phyloP scores from a whole-genome alignment of 2,888 invertebrate genomes.

The Noctua janthina region DNA sequence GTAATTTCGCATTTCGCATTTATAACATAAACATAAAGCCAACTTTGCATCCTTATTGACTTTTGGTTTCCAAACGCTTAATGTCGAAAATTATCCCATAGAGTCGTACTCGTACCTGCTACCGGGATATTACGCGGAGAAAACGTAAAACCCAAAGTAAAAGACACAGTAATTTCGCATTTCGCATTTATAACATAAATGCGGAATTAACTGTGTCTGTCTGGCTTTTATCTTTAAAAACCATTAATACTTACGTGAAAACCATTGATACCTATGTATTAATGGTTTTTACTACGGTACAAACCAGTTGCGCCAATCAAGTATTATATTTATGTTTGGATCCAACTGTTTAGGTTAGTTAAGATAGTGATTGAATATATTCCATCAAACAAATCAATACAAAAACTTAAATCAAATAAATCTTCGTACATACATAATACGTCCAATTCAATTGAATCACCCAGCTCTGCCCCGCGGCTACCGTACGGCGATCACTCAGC shows the following conservation, averaged over 20 bases:
- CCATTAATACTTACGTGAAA: not conserved
- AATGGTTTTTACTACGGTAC: not conserved
- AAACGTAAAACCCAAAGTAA: not conserved
- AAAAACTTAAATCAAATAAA: slow-evolving; percentile 28
- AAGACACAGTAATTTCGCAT: not conserved
- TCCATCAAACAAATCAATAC: slow-evolving; percentile 10
- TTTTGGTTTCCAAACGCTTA: not conserved
- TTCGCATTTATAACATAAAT: no score
- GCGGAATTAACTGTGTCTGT: no score
- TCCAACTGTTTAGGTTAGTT: not conserved
- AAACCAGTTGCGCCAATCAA: not conserved
- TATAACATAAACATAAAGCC: not conserved
- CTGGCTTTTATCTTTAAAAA: no score
- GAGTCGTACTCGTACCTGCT: not conserved
- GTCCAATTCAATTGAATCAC: slow-evolving; percentile 55
- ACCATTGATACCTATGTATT: not conserved
- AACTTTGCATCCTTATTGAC: not conserved
- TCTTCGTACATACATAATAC: slow-evolving; percentile 13
- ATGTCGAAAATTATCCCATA: not conserved
- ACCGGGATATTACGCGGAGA: not conserved
- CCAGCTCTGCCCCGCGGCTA: slow-evolving; percentile 53
- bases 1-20: not conserved
- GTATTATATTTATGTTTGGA: not conserved
- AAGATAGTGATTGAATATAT: not conserved
- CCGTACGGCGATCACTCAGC: slow-evolving; percentile 41